These are phyloP conservation scores for Tragelaphus strepsiceros DNA, from an alignment of 2,113 vertebrate species.

Conservation along the genomic window DNA sequence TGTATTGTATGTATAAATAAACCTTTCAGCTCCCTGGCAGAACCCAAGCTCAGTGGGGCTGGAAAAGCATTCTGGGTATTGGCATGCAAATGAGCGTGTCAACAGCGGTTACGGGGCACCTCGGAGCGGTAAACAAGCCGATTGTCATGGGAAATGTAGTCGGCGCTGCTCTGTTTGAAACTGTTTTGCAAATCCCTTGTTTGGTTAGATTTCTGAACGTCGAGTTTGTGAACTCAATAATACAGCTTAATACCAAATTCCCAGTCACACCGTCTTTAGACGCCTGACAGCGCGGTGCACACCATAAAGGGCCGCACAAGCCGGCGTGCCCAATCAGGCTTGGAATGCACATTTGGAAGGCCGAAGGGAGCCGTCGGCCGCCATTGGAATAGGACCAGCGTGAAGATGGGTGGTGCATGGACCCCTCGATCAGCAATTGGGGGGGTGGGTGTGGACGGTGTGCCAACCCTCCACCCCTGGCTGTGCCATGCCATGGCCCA, in stretches of 20 bases:
- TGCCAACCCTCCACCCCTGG: neutral
- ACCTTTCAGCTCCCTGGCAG: slow-evolving; percentile 70
- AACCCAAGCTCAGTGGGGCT: slow-evolving; percentile 66
- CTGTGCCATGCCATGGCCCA: neutral
- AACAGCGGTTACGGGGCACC: slow-evolving; percentile 78
- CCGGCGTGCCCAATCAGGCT: slow-evolving; percentile 1
- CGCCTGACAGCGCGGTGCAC: neutral
- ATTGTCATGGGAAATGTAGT: slow-evolving; percentile 82
- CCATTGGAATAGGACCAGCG: neutral
- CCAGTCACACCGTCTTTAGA: slow-evolving; percentile 23
- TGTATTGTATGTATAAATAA: slow-evolving; percentile 73
- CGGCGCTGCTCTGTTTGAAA: slow-evolving; percentile 62
- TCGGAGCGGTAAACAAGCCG: slow-evolving; percentile 81
- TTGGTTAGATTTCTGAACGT: slow-evolving; percentile 67
- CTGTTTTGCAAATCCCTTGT: slow-evolving; percentile 75
- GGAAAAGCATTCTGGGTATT: slow-evolving; percentile 82
- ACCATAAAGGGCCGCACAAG: neutral
- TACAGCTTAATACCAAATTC: slow-evolving; percentile 66
- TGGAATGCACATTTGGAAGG: neutral
- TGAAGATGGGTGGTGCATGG: neutral
- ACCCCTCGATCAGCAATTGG: neutral
- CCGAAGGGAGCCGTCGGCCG: neutral
- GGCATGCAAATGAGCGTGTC: slow-evolving; percentile 83
- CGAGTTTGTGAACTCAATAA: slow-evolving; percentile 62
- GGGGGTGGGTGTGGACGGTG: neutral